These are phyloP conservation scores for Polypedilum pembai DNA, from an alignment of 1,140 invertebrate species.

Conservation along the genomic window DNA sequence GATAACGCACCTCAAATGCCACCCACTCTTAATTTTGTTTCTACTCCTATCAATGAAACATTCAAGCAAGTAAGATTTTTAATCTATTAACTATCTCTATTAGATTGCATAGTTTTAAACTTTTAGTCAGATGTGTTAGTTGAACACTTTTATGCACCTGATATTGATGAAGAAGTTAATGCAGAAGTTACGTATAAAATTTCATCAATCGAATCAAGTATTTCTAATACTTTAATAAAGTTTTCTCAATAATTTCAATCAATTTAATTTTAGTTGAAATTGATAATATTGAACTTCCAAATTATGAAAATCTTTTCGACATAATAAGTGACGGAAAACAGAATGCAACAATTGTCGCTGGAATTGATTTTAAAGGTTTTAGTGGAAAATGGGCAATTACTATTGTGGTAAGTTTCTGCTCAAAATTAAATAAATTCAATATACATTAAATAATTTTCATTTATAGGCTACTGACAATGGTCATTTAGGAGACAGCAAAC, in stretches of 20 bases:
- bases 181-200: constrained; percentile 46
- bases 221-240: constrained; percentile 2
- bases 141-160: constrained; percentile 43
- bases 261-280: constrained; percentile 25
- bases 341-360: constrained; percentile 42
- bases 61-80: constrained; percentile 39
- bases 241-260: neutral
- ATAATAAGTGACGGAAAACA: constrained; percentile 41
- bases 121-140: constrained; percentile 37
- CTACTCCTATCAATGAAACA: constrained; percentile 44
- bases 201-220: constrained; percentile 33
- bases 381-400: constrained; percentile 44
- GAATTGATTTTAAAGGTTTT: constrained; percentile 43
- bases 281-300: constrained; percentile 24
- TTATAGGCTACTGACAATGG: constrained; percentile 46
- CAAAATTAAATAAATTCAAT: too few species aligned
- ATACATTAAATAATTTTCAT: neutral
- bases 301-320: constrained; percentile 42
- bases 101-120: constrained; percentile 31
- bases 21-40: constrained; percentile 32
- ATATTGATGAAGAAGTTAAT: constrained; percentile 47
- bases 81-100: constrained; percentile 25
- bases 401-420: constrained; percentile 28
- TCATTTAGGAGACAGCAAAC: constrained; percentile 29
- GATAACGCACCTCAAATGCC: constrained; percentile 49